Evolutionary conservation across 1,140 invertebrate species (phyloP), one percentile per base, ranked within the genome.

Genomic region (Odontomachus brunneus): DNA sequence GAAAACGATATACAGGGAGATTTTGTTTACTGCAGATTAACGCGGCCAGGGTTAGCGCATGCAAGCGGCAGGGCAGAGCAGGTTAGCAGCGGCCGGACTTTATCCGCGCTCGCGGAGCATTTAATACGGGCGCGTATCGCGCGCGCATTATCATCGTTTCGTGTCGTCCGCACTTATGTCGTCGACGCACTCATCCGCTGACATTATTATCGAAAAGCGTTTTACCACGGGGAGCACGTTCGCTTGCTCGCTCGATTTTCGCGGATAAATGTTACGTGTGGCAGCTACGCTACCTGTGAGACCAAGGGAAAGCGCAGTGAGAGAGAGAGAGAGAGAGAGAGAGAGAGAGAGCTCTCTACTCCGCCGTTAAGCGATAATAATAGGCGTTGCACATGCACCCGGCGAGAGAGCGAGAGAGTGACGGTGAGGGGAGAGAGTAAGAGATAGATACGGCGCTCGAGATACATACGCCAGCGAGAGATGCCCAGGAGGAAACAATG

Each of bases 291-390:
- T 66, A 48, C 60, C 66, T 53, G 49, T 44, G 49, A 26, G 65
- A 57, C 55, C 69, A n/a, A 66, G 55, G 53, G 65, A 67, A 82
- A 72, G 26, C 53, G 60, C 53, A 73, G 33, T 19, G 51, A 49
- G 76, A n/a, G n/a, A n/a, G n/a, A n/a, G n/a, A n/a, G n/a, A n/a
- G n/a, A n/a, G n/a, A n/a, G n/a, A n/a, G n/a, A n/a, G n/a, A n/a
- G n/a, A n/a, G n/a, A n/a, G n/a, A n/a, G n/a, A 84, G 38, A 78
- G 69, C 69, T 60, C 84, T 33, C 19, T 26, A 66, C 38, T 82
- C 57, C 22, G 57, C 51, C 53, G 75, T 80, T 87, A 87, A 87
- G 74, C 85, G 84, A 85, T 87, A 87, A 87, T 83, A 87, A 87
- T 81, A 72, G 67, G 33, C 62, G 62, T 69, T 76, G 78, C 71